Evolutionary conservation across 2,888 invertebrate species (phyloP).

Genomic region (Agonopterix subpropinquella): DNA sequence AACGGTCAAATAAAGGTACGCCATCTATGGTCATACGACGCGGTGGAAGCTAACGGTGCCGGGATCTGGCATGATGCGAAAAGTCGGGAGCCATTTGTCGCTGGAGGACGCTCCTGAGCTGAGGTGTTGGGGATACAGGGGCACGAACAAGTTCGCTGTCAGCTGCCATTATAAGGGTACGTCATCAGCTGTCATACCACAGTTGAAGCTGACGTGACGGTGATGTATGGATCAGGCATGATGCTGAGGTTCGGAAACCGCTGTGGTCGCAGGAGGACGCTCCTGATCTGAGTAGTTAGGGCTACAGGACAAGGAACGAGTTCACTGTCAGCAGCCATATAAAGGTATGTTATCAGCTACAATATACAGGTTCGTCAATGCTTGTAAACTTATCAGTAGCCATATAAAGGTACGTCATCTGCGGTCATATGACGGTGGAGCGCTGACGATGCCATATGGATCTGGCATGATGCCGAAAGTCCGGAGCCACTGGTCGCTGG

Average conservation of each 20-base stretch:
- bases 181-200: constrained; percentile 22
- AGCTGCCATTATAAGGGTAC: constrained; percentile 65
- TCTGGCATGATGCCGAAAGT: constrained; percentile 89
- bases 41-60: constrained; percentile 77
- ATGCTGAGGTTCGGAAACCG: constrained; percentile 82
- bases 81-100: constrained; percentile 78
- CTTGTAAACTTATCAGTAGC: too few species aligned
- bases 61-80: constrained; percentile 92
- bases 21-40: too few species aligned
- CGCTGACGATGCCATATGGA: constrained; percentile 79
- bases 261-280: constrained; percentile 79
- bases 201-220: constrained; percentile 83
- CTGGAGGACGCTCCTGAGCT: constrained; percentile 75
- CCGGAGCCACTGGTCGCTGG: constrained; percentile 77
- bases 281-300: constrained; percentile 76
- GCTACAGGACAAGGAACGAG: constrained; percentile 85
- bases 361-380: constrained; percentile 80
- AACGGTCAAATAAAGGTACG: too few species aligned
- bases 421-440: constrained; percentile 36
- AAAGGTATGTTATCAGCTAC: constrained; percentile 53
- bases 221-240: constrained; percentile 88
- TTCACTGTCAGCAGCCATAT: constrained; percentile 68
- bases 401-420: too few species aligned
- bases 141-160: constrained; percentile 60
- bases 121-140: constrained; percentile 79